phyloP scores from a whole-genome alignment of 2,797 vertebrate genomes.

The Chiloscyllium punctatum region DNA sequence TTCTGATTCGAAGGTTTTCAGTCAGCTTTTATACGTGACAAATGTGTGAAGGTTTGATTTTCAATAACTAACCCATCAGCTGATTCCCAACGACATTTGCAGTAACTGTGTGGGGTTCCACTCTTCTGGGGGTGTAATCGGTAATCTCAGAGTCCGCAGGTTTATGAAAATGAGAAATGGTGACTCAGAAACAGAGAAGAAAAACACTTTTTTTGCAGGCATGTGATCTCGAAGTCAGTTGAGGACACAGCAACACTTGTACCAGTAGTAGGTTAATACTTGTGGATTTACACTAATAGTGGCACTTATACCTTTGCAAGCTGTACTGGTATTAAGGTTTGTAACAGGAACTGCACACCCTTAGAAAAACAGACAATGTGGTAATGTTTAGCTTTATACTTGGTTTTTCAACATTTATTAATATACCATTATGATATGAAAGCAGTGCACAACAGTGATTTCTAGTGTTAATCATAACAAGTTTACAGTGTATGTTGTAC shows the following conservation, averaged over 20 bases:
- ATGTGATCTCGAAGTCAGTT: not conserved
- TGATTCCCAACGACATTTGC: slow-evolving; percentile 11
- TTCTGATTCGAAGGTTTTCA: not conserved
- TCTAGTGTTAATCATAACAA: not conserved
- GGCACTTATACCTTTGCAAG: not conserved
- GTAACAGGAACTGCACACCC: not conserved
- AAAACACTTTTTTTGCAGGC: slow-evolving; percentile 14
- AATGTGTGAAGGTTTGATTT: not conserved
- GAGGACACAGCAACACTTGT: not conserved
- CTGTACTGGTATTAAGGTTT: not conserved
- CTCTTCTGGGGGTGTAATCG: slow-evolving; percentile 18
- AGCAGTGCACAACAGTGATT: not conserved
- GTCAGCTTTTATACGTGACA: not conserved
- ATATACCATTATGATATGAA: not conserved
- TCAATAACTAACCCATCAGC: not conserved
- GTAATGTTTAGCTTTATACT: slow-evolving; percentile 6
- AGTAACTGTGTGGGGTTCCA: not conserved
- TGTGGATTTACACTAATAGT: not conserved
- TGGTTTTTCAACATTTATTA: not conserved
- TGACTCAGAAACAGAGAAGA: slow-evolving; percentile 27
- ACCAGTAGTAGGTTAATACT: not conserved
- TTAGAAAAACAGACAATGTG: not conserved
- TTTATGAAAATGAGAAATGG: slow-evolving; percentile 12
- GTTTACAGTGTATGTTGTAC: not conserved
- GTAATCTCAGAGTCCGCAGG: not conserved